A percentile compares a stretch with the other conserved stretches of the same genome.
These are phyloP conservation scores for Forbesichthys agassizii DNA, from an alignment of 2,113 vertebrate genomes.

Conservation along the genomic window DNA sequence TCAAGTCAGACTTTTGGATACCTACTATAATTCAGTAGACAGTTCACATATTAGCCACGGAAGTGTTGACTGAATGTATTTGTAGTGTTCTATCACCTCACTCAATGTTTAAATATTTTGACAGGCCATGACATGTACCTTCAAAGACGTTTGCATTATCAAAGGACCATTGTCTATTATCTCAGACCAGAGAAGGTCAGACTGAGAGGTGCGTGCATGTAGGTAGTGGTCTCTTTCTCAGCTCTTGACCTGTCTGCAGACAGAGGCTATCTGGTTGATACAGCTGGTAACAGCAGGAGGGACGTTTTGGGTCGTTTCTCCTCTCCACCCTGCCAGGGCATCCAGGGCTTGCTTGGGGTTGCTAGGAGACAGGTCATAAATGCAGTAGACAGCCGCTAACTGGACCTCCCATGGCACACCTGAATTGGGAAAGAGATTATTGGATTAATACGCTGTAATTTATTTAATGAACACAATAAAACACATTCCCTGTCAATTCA, in stretches of 20 bases:
- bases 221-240: slow-evolving; percentile 30
- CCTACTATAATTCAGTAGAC: too few species aligned
- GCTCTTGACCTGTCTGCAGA: slow-evolving; percentile 71
- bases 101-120: too few species aligned
- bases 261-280: slow-evolving; percentile 80
- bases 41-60: too few species aligned
- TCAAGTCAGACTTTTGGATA: too few species aligned
- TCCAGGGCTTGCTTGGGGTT: slow-evolving; percentile 82
- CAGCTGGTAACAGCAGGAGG: slow-evolving; percentile 79
- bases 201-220: not conserved
- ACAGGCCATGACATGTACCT: too few species aligned
- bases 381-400: slow-evolving; percentile 88
- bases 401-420: slow-evolving; percentile 91
- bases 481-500: not conserved
- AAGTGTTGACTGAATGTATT: too few species aligned
- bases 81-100: too few species aligned
- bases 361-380: slow-evolving; percentile 88
- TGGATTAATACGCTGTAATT: not conserved
- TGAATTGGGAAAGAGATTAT: slow-evolving; percentile 51
- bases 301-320: slow-evolving; percentile 61
- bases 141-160: too few species aligned
- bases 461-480: not conserved
- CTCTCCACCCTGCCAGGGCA: slow-evolving; percentile 81
- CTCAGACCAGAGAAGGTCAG: too few species aligned
- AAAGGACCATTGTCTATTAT: too few species aligned